Conservation (phyloP, 2,888 invertebrate genomes). For the Rhagonycha lutea region DNA sequence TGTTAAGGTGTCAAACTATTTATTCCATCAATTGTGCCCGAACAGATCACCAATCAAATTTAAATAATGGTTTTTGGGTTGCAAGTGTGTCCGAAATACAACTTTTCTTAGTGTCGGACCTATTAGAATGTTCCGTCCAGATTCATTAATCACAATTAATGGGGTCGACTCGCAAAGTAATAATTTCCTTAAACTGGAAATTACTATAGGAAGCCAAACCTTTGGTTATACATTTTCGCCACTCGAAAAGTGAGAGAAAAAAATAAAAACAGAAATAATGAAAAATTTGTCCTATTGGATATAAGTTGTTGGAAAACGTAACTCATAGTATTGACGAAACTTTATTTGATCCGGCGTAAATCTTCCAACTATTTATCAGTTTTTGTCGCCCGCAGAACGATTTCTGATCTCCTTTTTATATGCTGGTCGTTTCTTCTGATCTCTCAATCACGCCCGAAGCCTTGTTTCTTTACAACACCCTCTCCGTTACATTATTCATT, state of each 20-base stretch:
- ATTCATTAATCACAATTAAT: background rate
- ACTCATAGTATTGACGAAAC: constrained; percentile 27
- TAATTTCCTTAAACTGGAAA: background rate
- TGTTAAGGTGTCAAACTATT: constrained; percentile 18
- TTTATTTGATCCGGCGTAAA: constrained; percentile 46
- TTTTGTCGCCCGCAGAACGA: constrained; percentile 56
- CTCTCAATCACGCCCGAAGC: constrained; percentile 56
- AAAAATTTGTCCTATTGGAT: constrained; percentile 7
- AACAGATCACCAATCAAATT: background rate
- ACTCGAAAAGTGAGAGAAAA: background rate
- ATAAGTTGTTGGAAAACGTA: constrained; percentile 15
- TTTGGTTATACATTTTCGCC: background rate
- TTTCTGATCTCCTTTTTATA: constrained; percentile 58
- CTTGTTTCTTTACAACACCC: constrained; percentile 56
- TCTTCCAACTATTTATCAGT: constrained; percentile 56
- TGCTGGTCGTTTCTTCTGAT: constrained; percentile 55
- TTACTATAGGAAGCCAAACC: background rate
- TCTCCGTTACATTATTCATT: constrained; percentile 57
- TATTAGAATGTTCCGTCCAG: background rate
- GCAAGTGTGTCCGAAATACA: background rate
- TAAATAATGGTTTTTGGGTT: background rate
- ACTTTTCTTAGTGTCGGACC: background rate
- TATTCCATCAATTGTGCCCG: background rate
- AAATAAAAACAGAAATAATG: background rate
- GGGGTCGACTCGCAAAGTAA: background rate